These are phyloP conservation scores for Drosophila meridionalis DNA, from an alignment of 2,888 invertebrate genomes.

Conservation along the genomic window DNA sequence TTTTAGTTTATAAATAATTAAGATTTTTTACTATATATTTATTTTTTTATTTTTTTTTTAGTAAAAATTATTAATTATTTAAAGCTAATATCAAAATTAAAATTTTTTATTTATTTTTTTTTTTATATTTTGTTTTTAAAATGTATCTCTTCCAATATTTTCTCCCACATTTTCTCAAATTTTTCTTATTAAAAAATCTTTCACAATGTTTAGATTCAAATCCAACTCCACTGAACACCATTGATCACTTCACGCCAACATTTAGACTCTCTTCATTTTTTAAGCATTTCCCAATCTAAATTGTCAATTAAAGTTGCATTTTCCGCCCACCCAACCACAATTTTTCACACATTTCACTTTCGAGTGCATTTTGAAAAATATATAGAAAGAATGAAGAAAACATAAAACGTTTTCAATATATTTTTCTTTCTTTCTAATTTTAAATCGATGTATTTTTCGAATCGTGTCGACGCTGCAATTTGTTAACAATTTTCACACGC, in stretches of 20 bases:
- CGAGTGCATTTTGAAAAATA: constrained; percentile 32
- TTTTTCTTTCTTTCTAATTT: constrained; percentile 54
- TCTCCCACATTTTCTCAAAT: not conserved
- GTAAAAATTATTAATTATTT: too few species aligned
- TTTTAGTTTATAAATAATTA: too few species aligned
- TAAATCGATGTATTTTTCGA: constrained; percentile 60
- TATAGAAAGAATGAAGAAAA: not conserved
- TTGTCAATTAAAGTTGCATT: constrained; percentile 71
- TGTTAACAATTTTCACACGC: constrained; percentile 78
- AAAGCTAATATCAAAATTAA: too few species aligned
- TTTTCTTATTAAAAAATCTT: not conserved
- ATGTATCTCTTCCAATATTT: too few species aligned
- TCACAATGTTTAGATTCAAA: constrained; percentile 11
- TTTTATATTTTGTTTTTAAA: not conserved
- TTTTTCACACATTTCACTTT: constrained; percentile 75
- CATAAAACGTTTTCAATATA: constrained; percentile 31
- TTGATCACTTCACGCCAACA: constrained; percentile 23
- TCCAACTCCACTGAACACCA: not conserved
- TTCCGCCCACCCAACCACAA: constrained; percentile 58
- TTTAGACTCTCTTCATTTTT: constrained; percentile 18
- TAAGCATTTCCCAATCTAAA: constrained; percentile 44
- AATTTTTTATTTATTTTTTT: not conserved
- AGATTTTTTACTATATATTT: too few species aligned
- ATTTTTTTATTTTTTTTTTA: too few species aligned
- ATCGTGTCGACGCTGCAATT: constrained; percentile 75